Evolutionary conservation across 2,888 invertebrate genomes (phyloP).

Genomic region (Cremastobaeus sp.): DNA sequence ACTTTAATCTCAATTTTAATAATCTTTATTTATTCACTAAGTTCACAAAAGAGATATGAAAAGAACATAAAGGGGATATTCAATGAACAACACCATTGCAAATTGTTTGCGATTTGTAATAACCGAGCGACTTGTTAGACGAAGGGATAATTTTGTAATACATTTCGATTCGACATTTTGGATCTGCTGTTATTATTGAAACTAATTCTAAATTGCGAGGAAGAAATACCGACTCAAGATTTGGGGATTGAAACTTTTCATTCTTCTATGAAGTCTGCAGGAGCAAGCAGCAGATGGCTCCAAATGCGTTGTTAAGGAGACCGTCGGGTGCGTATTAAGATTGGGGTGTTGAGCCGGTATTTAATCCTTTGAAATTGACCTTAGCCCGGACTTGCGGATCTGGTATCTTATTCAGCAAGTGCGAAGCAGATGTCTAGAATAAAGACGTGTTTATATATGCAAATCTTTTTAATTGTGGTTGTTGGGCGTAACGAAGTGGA

Average conservation of each 20-base stretch:
- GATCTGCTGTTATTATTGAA: constrained; percentile 31
- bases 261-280: constrained; percentile 21
- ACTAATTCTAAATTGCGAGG: constrained; percentile 18
- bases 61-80: background rate
- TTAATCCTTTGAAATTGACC: constrained; percentile 67
- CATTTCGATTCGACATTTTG: no score
- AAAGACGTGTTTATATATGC: constrained; percentile 57
- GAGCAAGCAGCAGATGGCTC: constrained; percentile 43
- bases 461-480: constrained; percentile 55
- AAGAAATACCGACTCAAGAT: constrained; percentile 13
- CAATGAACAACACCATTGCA: no score
- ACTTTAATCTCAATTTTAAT: background rate
- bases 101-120: background rate
- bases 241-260: constrained; percentile 22
- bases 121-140: no score
- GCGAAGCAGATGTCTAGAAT: constrained; percentile 57
- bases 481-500: no score
- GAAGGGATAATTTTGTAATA: no score
- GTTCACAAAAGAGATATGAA: background rate
- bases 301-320: constrained; percentile 54
- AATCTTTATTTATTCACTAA: background rate
- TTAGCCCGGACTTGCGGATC: constrained; percentile 43
- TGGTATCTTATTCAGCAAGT: constrained; percentile 59
- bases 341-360: constrained; percentile 64
- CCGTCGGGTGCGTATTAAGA: constrained; percentile 47